phyloP scores from a whole-genome alignment of 2,888 invertebrate species.

The Byasa hedistus region DNA sequence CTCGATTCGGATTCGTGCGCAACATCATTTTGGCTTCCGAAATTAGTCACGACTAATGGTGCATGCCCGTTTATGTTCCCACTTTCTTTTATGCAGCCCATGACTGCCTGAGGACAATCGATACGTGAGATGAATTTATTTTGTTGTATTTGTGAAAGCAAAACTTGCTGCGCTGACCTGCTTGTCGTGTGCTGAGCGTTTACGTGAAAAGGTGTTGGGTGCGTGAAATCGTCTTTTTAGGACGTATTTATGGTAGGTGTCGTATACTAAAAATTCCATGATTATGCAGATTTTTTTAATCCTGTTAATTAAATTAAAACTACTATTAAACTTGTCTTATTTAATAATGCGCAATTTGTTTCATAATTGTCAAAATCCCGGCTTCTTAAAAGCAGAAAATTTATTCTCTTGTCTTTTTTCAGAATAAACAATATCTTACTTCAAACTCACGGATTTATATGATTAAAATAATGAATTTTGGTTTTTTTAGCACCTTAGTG shows the following conservation, averaged over 20 bases:
- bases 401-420: too few relatives aligned
- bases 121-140: slow-evolving; percentile 80
- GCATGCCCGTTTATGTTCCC: slow-evolving; percentile 64
- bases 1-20: background rate
- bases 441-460: background rate
- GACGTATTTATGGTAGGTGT: slow-evolving; percentile 43
- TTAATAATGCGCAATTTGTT: too few relatives aligned
- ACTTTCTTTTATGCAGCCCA: slow-evolving; percentile 77
- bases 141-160: slow-evolving; percentile 79
- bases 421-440: background rate
- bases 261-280: background rate
- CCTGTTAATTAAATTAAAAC: background rate
- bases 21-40: slow-evolving; percentile 44
- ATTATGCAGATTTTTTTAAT: background rate
- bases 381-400: too few relatives aligned
- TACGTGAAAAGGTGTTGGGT: slow-evolving; percentile 68
- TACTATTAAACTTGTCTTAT: too few relatives aligned
- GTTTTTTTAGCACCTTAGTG: slow-evolving; percentile 7
- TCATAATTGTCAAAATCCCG: too few relatives aligned
- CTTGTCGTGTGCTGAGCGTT: slow-evolving; percentile 67
- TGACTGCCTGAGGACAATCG: slow-evolving; percentile 75
- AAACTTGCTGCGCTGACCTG: slow-evolving; percentile 74
- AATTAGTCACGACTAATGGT: slow-evolving; percentile 56
- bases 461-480: background rate
- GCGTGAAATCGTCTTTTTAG: slow-evolving; percentile 71